These are phyloP conservation scores for Nasonia longicornis DNA, from an alignment of 1,140 invertebrate species.

Conservation along the genomic window DNA sequence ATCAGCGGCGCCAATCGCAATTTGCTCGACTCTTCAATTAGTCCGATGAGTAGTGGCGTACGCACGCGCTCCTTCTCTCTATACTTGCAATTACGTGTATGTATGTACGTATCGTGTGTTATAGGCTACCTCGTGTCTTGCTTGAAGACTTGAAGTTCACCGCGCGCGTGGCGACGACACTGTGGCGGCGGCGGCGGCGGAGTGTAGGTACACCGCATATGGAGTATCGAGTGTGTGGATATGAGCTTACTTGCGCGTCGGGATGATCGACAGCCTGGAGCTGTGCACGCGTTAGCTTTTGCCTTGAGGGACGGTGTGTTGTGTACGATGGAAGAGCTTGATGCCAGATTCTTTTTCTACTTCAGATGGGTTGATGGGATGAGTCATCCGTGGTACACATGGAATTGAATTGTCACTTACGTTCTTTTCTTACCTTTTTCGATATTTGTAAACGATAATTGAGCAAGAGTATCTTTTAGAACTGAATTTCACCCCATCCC, in stretches of 20 bases:
- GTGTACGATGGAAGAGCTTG: background rate
- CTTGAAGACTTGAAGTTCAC: background rate
- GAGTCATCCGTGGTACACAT: background rate
- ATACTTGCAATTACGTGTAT: slow-evolving; percentile 15
- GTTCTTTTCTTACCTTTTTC: too few relatives aligned
- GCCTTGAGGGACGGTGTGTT: background rate
- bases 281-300: background rate
- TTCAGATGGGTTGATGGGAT: background rate
- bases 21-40: slow-evolving; percentile 45
- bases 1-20: slow-evolving; percentile 44
- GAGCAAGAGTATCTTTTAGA: too few relatives aligned
- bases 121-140: background rate
- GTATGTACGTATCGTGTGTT: background rate
- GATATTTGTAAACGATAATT: too few relatives aligned
- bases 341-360: background rate
- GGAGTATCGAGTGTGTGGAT: background rate
- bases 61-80: slow-evolving; percentile 7
- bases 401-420: background rate
- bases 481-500: too few relatives aligned
- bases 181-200: background rate
- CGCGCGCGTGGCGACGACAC: background rate
- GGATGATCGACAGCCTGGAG: slow-evolving; percentile 18
- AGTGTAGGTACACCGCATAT: background rate
- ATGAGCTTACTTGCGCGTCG: slow-evolving; percentile 8
- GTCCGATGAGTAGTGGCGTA: slow-evolving; percentile 26